Conservation (phyloP, 2,888 invertebrate genomes). For the Chydorus sphaericus region DNA sequence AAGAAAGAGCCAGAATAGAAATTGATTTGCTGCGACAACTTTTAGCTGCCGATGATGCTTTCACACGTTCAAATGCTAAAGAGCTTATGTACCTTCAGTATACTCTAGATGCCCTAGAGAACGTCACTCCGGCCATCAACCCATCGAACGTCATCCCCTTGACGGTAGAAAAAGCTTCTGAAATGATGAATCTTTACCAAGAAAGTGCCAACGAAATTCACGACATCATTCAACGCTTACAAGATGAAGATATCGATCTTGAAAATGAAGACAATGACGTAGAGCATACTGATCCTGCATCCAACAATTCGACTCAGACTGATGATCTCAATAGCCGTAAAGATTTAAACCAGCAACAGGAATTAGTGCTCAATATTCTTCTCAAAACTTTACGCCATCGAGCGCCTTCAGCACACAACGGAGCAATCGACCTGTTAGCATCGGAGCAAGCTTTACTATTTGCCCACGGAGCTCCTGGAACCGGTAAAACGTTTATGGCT, state of each 20-base stretch:
- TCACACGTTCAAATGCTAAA: not conserved
- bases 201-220: not conserved
- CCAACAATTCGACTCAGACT: not conserved
- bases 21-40: not conserved
- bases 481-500: not conserved
- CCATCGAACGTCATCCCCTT: not conserved
- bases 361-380: not conserved
- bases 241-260: not conserved
- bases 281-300: not conserved
- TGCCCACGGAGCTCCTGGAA: not conserved
- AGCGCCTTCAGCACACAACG: not conserved
- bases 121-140: not conserved
- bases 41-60: not conserved
- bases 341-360: not conserved
- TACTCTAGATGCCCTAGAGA: not conserved
- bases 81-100: not conserved
- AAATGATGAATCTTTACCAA: not conserved
- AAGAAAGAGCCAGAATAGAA: not conserved
- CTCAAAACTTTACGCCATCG: not conserved
- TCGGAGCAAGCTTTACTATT: not conserved
- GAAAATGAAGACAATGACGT: not conserved
- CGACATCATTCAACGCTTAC: not conserved
- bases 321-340: not conserved
- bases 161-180: not conserved
- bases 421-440: not conserved